phyloP scores from a whole-genome alignment of 1,140 invertebrate genomes.

The Polyergus mexicanus region DNA sequence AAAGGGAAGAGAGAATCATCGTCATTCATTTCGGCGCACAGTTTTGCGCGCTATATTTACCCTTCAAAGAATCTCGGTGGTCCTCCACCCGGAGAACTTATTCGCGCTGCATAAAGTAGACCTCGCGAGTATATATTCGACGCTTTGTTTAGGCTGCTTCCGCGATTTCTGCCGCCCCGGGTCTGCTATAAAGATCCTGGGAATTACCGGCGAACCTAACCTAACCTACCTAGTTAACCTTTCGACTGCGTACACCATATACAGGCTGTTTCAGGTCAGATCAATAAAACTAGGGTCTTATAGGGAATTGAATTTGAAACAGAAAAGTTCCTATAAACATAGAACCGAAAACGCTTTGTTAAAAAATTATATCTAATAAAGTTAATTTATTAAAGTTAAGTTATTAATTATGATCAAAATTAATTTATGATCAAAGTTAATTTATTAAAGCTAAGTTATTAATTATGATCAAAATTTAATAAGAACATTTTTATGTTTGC shows the following conservation, averaged over 20 bases:
- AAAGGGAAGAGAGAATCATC: slow-evolving; percentile 21
- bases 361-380: no score
- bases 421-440: no score
- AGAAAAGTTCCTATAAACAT: no score
- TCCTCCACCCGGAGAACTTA: not conserved
- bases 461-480: no score
- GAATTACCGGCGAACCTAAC: not conserved
- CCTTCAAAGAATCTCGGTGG: slow-evolving; percentile 33
- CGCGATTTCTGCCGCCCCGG: not conserved
- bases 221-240: not conserved
- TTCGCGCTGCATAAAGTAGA: slow-evolving; percentile 44
- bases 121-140: slow-evolving; percentile 30
- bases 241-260: not conserved
- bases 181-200: not conserved
- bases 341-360: no score
- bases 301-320: no score
- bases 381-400: no score
- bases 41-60: slow-evolving; percentile 60
- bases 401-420: no score
- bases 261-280: not conserved
- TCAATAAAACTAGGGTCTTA: no score
- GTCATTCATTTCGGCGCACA: slow-evolving; percentile 37
- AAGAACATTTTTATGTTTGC: no score
- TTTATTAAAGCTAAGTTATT: no score
- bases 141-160: slow-evolving; percentile 14